Conservation (phyloP, 1,140 invertebrate genomes). For the Ephestia elutella region DNA sequence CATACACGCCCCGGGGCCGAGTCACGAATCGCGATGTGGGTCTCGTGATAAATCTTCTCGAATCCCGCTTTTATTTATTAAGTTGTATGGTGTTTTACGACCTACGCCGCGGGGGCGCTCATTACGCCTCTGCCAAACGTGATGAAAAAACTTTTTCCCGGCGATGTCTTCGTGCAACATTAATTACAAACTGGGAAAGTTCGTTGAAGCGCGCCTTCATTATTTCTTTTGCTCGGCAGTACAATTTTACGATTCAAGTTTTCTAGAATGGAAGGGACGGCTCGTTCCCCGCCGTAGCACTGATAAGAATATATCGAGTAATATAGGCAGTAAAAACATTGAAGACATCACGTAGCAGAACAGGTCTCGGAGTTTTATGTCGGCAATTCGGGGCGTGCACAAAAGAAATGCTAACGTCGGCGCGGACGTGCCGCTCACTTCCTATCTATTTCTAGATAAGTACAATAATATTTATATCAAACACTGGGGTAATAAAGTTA, state of each 20-base stretch:
- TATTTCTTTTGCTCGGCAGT: slow-evolving; percentile 42
- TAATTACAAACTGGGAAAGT: slow-evolving; percentile 64
- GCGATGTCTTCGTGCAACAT: slow-evolving; percentile 61
- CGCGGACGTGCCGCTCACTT: slow-evolving; percentile 36
- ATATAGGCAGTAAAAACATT: slow-evolving; percentile 55
- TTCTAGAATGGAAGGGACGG: slow-evolving; percentile 40
- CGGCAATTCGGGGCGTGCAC: slow-evolving; percentile 63
- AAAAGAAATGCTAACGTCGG: slow-evolving; percentile 65
- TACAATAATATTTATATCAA: slow-evolving; percentile 1
- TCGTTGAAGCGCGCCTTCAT: slow-evolving; percentile 30
- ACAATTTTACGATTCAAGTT: slow-evolving; percentile 56
- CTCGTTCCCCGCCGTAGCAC: slow-evolving; percentile 38
- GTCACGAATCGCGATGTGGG: slow-evolving; percentile 56
- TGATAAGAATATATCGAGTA: slow-evolving; percentile 59
- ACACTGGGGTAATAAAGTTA: background rate
- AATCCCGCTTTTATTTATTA: slow-evolving; percentile 71
- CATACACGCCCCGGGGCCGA: slow-evolving; percentile 38
- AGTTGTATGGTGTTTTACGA: slow-evolving; percentile 71
- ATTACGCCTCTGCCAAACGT: slow-evolving; percentile 47
- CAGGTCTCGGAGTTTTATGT: slow-evolving; percentile 65
- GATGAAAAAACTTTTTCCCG: slow-evolving; percentile 68
- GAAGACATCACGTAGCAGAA: slow-evolving; percentile 63
- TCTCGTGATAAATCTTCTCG: slow-evolving; percentile 65
- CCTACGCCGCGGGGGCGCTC: slow-evolving; percentile 50
- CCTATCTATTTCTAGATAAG: slow-evolving; percentile 15